Evolutionary conservation across 37 sponge, comb jelly and placozoan species (phyloP).

Genomic region (Hexactinellida sp.): DNA sequence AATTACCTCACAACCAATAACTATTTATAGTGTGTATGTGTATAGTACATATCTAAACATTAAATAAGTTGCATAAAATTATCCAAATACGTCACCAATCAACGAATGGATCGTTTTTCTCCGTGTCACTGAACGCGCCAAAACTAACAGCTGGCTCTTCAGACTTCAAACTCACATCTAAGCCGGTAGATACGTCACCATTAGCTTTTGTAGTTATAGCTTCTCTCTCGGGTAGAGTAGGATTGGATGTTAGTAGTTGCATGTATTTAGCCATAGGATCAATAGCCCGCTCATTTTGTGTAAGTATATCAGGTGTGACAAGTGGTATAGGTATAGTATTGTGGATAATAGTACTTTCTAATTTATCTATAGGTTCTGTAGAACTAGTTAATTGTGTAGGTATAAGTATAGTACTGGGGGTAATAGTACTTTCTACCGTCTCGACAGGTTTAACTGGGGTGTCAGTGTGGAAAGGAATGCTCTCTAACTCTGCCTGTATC

Average conservation of each 20-base stretch:
- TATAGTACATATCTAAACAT: too few species aligned
- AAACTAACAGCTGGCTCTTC: background rate
- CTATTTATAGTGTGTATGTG: too few species aligned
- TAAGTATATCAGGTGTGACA: background rate
- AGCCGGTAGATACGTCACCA: background rate
- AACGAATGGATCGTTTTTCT: background rate
- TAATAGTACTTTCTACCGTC: background rate
- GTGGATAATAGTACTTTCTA: background rate
- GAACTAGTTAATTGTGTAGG: background rate
- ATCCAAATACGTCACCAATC: background rate
- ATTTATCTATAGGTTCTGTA: background rate
- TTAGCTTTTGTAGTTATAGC: background rate
- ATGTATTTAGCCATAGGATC: conserved; percentile 5
- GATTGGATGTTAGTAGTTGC: background rate
- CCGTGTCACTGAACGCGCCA: background rate
- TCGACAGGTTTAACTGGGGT: background rate
- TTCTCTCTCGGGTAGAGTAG: background rate
- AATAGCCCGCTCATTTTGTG: background rate
- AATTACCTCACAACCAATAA: too few species aligned
- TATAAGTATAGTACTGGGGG: background rate
- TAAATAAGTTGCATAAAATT: too few species aligned
- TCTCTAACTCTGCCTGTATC: background rate
- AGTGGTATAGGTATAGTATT: background rate
- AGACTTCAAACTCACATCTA: background rate
- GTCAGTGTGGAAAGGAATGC: background rate